A percentile compares a stretch with the other conserved stretches of the same genome.
phyloP scores from a whole-genome alignment of 2,797 vertebrate species.

The Columba guinea region DNA sequence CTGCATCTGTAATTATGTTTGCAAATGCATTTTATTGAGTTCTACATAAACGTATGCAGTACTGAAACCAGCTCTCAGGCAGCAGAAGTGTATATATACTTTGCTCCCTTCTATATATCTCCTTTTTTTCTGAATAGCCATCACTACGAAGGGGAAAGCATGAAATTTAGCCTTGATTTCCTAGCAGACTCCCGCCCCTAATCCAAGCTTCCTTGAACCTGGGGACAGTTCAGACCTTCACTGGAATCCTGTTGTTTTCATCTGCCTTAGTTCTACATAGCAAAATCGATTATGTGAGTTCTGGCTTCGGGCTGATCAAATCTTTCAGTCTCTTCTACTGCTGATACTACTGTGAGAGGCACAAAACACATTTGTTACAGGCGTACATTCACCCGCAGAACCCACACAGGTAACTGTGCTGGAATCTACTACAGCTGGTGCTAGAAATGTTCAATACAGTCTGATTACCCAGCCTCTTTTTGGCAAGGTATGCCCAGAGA shows the following conservation, averaged over 20 bases:
- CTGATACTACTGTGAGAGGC: not conserved
- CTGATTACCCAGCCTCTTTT: not conserved
- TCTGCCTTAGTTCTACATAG: not conserved
- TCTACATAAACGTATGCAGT: constrained; percentile 32
- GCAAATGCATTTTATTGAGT: constrained; percentile 69
- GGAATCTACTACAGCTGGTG: not conserved
- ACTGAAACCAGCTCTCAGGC: not conserved
- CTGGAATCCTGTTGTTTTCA: not conserved
- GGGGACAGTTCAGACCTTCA: not conserved
- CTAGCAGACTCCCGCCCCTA: not conserved
- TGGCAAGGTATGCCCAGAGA: not conserved
- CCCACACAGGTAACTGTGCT: not conserved
- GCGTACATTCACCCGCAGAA: not conserved
- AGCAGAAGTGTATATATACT: not conserved
- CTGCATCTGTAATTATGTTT: constrained; percentile 69
- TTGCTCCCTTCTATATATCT: not conserved
- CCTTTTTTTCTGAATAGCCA: not conserved
- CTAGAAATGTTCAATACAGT: not conserved
- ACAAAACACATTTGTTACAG: not conserved
- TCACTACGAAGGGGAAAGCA: not conserved
- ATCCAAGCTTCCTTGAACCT: not conserved
- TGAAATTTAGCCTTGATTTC: not conserved
- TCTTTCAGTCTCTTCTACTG: not conserved
- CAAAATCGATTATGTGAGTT: not conserved
- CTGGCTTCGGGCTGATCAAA: not conserved